These are phyloP conservation scores for Atta colombica DNA, from an alignment of 1,140 invertebrate genomes.

Conservation along the genomic window DNA sequence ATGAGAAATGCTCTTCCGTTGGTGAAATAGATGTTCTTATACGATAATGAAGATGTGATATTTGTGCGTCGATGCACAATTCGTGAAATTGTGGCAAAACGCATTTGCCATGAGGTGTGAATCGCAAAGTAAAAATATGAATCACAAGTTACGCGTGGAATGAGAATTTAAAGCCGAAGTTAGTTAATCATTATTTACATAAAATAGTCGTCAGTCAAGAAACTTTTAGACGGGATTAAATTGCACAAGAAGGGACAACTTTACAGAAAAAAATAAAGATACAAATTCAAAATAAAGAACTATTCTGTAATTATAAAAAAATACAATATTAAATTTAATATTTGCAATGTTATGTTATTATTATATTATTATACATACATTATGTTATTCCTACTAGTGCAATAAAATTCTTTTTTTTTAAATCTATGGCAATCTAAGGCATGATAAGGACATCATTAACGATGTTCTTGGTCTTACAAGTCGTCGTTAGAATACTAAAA, in stretches of 20 bases:
- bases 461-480: not conserved
- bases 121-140: slow-evolving; percentile 35
- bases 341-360: not conserved
- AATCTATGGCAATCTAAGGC: not conserved
- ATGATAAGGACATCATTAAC: not conserved
- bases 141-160: slow-evolving; percentile 11
- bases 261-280: not conserved
- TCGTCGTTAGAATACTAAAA: slow-evolving; percentile 48
- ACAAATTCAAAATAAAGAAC: not conserved
- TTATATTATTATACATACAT: not conserved
- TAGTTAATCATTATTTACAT: slow-evolving; percentile 43
- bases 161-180: slow-evolving; percentile 25
- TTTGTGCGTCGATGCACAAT: not conserved
- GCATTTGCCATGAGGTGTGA: slow-evolving; percentile 23
- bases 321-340: not conserved
- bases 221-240: slow-evolving; percentile 32
- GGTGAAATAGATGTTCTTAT: not conserved
- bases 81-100: slow-evolving; percentile 27
- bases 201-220: slow-evolving; percentile 21
- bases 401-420: slow-evolving; percentile 20
- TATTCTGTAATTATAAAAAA: not conserved
- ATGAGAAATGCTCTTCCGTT: not conserved
- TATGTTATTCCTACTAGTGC: slow-evolving; percentile 8
- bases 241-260: slow-evolving; percentile 2
- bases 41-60: not conserved